Evolutionary conservation across 1,140 invertebrate species (phyloP).

Genomic region (Meloidogyne floridensis): DNA sequence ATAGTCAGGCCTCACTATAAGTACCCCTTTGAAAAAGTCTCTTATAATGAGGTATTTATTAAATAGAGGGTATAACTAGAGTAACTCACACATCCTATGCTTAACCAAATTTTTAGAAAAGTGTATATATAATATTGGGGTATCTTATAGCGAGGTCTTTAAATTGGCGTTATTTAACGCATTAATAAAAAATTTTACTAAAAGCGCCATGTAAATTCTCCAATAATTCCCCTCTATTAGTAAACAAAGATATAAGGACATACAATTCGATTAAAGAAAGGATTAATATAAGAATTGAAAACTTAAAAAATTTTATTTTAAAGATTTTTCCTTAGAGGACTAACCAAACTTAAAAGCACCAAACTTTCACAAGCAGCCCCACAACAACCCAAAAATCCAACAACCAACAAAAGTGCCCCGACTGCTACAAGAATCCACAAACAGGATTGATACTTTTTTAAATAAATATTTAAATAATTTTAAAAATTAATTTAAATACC

Average conservation of each 20-base stretch:
- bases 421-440: slow-evolving; percentile 51
- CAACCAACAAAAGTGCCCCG: slow-evolving; percentile 59
- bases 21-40: too few relatives aligned
- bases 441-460: background rate
- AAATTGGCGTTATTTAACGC: too few relatives aligned
- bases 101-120: too few relatives aligned
- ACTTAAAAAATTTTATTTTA: slow-evolving; percentile 46
- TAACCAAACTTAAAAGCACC: slow-evolving; percentile 54
- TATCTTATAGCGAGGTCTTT: too few relatives aligned
- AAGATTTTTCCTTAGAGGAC: background rate
- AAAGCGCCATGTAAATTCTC: slow-evolving; percentile 45
- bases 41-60: too few relatives aligned
- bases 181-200: background rate
- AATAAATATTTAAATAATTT: slow-evolving; percentile 17
- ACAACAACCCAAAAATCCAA: slow-evolving; percentile 65
- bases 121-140: too few relatives aligned
- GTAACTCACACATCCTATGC: too few relatives aligned
- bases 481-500: slow-evolving; percentile 37
- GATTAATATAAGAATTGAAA: slow-evolving; percentile 59
- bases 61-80: too few relatives aligned
- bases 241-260: slow-evolving; percentile 53
- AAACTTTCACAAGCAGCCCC: slow-evolving; percentile 60
- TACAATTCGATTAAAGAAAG: slow-evolving; percentile 57
- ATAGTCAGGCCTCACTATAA: too few relatives aligned
- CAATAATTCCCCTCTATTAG: slow-evolving; percentile 48